Conservation (phyloP, 1,140 invertebrate species). For the Whitmania pigra region DNA sequence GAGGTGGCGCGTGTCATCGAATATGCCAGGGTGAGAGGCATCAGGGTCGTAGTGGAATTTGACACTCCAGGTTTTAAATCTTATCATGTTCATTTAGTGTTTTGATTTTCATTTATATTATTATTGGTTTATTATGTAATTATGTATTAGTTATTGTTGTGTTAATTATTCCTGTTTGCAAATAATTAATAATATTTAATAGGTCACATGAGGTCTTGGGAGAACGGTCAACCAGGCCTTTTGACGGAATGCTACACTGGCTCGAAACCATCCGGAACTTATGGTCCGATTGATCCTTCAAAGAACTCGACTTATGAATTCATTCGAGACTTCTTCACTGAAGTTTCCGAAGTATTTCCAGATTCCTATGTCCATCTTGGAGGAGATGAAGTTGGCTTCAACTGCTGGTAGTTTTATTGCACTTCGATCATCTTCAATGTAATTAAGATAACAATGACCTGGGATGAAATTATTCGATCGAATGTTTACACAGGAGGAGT, state of each 20-base stretch:
- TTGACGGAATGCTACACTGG: slow-evolving; percentile 56
- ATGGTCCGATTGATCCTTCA: slow-evolving; percentile 48
- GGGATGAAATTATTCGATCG: slow-evolving; percentile 17
- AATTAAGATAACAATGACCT: not conserved
- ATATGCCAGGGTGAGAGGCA: slow-evolving; percentile 65
- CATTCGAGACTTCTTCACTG: slow-evolving; percentile 34
- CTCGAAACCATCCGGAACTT: slow-evolving; percentile 47
- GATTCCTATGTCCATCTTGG: slow-evolving; percentile 49
- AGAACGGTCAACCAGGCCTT: slow-evolving; percentile 54
- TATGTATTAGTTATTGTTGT: not conserved
- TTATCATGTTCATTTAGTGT: not conserved
- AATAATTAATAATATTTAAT: slow-evolving; percentile 24
- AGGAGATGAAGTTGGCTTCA: slow-evolving; percentile 75
- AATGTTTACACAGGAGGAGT: slow-evolving; percentile 49
- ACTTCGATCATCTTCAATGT: not conserved
- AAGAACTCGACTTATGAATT: slow-evolving; percentile 34
- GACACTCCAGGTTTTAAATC: slow-evolving; percentile 66
- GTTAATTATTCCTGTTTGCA: not conserved
- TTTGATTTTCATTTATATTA: not conserved
- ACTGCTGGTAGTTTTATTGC: slow-evolving; percentile 56
- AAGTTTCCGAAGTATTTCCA: slow-evolving; percentile 35
- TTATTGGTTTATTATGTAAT: too few species aligned
- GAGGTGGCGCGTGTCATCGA: slow-evolving; percentile 59
- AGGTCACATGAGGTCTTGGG: slow-evolving; percentile 77
- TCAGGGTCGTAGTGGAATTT: slow-evolving; percentile 77